phyloP scores from a whole-genome alignment of 2,797 vertebrate species.

The Argya squamiceps region DNA sequence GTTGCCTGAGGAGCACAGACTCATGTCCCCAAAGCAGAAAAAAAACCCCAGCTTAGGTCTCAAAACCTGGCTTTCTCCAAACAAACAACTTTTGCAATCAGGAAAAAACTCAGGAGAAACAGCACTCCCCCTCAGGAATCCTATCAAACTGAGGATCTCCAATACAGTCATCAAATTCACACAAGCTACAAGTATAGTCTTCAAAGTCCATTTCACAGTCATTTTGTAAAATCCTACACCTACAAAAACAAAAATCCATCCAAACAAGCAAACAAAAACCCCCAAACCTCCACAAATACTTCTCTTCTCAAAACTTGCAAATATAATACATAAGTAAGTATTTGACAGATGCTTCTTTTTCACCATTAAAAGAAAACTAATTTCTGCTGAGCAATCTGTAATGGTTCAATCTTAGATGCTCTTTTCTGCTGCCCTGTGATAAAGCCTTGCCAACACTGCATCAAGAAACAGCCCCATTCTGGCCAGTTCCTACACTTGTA shows the following conservation, averaged over 20 bases:
- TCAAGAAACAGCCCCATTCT: not conserved
- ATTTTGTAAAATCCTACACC: not conserved
- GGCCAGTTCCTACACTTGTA: not conserved
- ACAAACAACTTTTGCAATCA: not conserved
- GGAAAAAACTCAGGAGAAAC: not conserved
- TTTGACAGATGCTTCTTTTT: not conserved
- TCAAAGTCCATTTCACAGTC: not conserved
- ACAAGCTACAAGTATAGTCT: not conserved
- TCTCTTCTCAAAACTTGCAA: not conserved
- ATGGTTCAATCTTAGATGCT: not conserved
- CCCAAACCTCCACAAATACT: not conserved
- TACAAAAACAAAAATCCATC: not conserved
- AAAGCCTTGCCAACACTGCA: not conserved
- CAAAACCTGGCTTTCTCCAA: not conserved
- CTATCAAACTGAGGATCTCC: not conserved
- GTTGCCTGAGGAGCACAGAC: not conserved
- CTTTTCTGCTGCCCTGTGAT: not conserved
- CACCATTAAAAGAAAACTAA: not conserved
- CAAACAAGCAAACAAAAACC: not conserved
- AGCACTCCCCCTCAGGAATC: not conserved
- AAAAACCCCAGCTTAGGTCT: not conserved
- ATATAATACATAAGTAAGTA: not conserved
- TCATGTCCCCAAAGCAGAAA: not conserved
- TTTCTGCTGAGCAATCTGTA: not conserved
- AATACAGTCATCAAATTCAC: not conserved